Percentiles rank a stretch among this genome's conserved stretches.
Conservation (phyloP, 2,888 invertebrate genomes). For the Altica lythri region DNA sequence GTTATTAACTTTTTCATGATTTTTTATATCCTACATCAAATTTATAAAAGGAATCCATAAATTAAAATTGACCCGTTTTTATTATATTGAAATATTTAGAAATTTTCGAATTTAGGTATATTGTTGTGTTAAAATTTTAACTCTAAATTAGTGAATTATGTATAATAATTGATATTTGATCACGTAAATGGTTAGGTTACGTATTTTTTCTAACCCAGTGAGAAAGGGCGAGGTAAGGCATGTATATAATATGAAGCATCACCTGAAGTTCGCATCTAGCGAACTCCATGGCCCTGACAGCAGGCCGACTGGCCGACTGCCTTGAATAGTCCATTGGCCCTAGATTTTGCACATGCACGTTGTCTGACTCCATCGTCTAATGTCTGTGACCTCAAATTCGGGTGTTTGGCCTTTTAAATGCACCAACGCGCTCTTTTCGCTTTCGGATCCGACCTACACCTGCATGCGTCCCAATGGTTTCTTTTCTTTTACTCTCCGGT, state of each 20-base stretch:
- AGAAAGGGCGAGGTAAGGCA: conserved; percentile 11
- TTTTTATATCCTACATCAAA: no score
- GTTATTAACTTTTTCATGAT: no score
- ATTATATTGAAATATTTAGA: no score
- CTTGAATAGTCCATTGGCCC: conserved; percentile 57
- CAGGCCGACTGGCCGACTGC: conserved; percentile 54
- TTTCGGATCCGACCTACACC: conserved; percentile 31
- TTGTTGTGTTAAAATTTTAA: no score
- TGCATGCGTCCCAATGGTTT: conserved; percentile 30
- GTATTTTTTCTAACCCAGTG: conserved; percentile 17
- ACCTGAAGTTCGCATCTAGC: conserved; percentile 13
- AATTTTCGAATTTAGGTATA: no score
- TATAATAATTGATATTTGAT: background rate
- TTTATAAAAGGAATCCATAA: no score
- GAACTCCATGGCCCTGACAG: conserved; percentile 35
- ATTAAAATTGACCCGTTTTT: no score
- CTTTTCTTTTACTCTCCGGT: conserved; percentile 3
- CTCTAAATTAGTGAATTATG: no score
- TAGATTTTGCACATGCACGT: conserved; percentile 55
- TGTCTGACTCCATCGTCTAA: conserved; percentile 53
- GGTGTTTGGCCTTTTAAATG: conserved; percentile 52
- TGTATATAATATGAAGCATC: conserved; percentile 19
- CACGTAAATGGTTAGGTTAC: conserved; percentile 10
- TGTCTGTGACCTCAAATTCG: conserved; percentile 57
- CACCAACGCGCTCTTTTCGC: conserved; percentile 39